Evolutionary conservation across 2,797 vertebrate genomes (phyloP).

Genomic region (Galaxias olidus): DNA sequence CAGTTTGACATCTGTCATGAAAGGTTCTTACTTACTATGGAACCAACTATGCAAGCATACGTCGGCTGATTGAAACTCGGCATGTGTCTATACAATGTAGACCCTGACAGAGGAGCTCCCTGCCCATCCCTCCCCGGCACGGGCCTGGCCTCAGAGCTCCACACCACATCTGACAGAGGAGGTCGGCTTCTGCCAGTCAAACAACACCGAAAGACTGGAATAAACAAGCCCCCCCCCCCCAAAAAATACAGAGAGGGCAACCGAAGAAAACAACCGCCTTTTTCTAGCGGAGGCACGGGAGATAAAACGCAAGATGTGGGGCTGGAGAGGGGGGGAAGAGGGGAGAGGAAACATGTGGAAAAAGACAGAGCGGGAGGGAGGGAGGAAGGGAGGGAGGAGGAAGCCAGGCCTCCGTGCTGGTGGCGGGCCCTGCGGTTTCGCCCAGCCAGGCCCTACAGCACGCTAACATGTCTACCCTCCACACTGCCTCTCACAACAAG

Average conservation of each 20-base stretch:
- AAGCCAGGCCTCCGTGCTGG: constrained; percentile 45
- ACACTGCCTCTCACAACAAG: constrained; percentile 66
- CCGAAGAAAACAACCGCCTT: no score
- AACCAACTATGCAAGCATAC: no score
- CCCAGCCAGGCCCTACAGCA: constrained; percentile 66
- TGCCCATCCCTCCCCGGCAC: constrained; percentile 17
- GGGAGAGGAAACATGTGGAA: constrained; percentile 29
- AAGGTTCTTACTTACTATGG: no score
- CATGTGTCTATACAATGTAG: no score
- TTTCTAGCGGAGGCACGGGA: not conserved
- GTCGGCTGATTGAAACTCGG: no score
- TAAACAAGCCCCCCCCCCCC: constrained; percentile 3
- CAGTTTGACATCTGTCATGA: no score
- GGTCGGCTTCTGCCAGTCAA: constrained; percentile 40
- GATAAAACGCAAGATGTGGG: constrained; percentile 20
- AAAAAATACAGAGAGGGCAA: constrained; percentile 27
- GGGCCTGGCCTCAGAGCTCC: constrained; percentile 46
- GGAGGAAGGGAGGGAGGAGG: constrained; percentile 13
- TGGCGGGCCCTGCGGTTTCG: constrained; percentile 70
- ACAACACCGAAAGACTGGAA: constrained; percentile 44
- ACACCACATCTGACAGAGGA: constrained; percentile 28
- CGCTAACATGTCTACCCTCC: constrained; percentile 72
- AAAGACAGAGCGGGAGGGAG: constrained; percentile 21
- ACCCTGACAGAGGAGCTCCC: no score
- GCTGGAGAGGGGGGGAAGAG: constrained; percentile 4